These are phyloP conservation scores for Nudaria mundana DNA, from an alignment of 2,888 invertebrate species.

Conservation along the genomic window DNA sequence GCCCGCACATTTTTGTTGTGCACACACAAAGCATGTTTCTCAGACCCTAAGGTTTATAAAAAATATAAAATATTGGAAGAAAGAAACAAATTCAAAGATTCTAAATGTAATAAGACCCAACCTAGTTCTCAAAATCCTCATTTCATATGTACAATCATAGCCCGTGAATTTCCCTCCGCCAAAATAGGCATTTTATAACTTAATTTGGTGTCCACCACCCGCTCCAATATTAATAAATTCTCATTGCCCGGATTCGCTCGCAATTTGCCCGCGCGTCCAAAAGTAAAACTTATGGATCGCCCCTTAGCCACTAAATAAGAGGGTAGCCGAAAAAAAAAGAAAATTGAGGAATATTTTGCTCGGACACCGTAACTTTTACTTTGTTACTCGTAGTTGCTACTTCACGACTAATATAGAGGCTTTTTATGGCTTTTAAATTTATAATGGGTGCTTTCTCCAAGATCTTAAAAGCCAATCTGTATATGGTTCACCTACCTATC, in stretches of 20 bases:
- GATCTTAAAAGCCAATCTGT: no score
- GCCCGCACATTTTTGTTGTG: no score
- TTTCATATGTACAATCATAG: constrained; percentile 11
- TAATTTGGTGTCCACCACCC: constrained; percentile 55
- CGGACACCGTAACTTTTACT: constrained; percentile 2
- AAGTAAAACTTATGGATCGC: constrained; percentile 68
- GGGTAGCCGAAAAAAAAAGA: constrained; percentile 34
- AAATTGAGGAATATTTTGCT: constrained; percentile 6
- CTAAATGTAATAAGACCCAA: no score
- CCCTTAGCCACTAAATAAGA: constrained; percentile 66
- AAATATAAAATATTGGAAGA: no score
- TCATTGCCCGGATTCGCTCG: constrained; percentile 72
- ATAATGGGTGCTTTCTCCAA: no score
- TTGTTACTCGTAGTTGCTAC: no score
- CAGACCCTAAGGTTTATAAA: no score
- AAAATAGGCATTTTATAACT: constrained; percentile 58
- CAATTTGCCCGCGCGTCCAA: constrained; percentile 72
- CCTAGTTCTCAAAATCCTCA: constrained; percentile 4
- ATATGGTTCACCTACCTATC: no score
- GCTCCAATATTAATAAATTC: constrained; percentile 80
- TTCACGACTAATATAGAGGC: no score
- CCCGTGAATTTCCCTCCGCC: constrained; percentile 8
- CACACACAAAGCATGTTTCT: no score
- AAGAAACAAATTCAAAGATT: no score
- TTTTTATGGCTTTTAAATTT: no score